phyloP scores from a whole-genome alignment of 1,140 invertebrate genomes.

The Trinorchestia longiramus region DNA sequence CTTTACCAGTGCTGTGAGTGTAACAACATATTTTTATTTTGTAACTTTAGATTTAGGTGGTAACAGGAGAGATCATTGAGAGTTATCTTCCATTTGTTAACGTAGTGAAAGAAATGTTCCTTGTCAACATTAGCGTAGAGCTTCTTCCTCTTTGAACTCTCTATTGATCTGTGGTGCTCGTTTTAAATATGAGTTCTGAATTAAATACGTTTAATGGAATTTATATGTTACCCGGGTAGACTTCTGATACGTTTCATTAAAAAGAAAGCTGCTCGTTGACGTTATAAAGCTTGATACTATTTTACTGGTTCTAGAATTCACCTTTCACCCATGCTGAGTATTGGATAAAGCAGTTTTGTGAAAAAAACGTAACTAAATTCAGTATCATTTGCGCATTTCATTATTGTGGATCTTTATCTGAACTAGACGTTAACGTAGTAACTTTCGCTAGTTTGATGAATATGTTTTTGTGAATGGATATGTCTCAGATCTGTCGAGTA shows the following conservation, averaged over 20 bases:
- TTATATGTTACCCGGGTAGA: no score
- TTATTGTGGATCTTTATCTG: background rate
- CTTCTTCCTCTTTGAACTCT: no score
- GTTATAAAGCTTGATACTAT: background rate
- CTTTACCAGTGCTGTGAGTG: conserved; percentile 41
- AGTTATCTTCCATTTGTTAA: background rate
- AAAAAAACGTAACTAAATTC: background rate
- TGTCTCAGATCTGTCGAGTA: background rate
- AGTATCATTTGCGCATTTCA: background rate
- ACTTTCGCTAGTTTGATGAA: background rate
- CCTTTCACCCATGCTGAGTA: background rate
- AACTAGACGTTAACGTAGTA: background rate
- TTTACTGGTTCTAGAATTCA: background rate
- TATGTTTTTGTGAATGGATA: background rate
- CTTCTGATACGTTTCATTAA: no score
- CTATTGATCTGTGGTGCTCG: no score
- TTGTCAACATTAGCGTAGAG: no score
- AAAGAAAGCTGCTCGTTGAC: background rate
- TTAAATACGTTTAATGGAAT: no score
- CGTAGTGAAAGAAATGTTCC: no score
- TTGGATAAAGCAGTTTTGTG: background rate
- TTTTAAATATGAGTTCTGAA: no score
- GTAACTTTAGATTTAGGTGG: background rate
- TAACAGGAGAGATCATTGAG: background rate
- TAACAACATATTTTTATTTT: conserved; percentile 29